Base-by-base conservation (phyloP, 2,113 vertebrate genomes). In the Nicator chloris region DNA sequence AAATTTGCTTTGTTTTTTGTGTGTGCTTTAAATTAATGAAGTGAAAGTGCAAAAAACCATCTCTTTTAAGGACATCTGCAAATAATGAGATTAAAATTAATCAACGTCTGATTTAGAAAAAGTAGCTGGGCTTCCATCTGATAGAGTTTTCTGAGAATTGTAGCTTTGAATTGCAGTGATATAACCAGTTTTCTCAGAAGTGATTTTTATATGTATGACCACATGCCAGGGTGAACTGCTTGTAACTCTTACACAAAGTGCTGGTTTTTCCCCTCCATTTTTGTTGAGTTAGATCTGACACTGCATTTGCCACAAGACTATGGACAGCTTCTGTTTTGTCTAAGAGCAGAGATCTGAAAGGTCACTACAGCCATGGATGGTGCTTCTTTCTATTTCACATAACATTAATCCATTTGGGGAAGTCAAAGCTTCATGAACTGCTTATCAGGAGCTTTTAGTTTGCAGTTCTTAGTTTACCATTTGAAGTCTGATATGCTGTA, bases 241-340 rank as follows among this genome's bases (percentile, higher is more conserved):
- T n/a, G 8, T 54, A 59, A 20, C 16, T 45, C 30, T 65, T 30
- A 31, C 24, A 51, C 18, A 13, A 28, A 60, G 10, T 66, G 27
- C 15, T 60, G 33, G 19, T 37, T 27, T 40, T 6, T 0, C 7
- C 14, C 4, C 9, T 54, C 9, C 2, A 0, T 42, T 68, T 88
- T 35, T 49, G 13, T 35, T 57, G 72, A 70, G 33, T 35, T 50
- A 15, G 69, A 30, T 69, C 68, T 73, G 68, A 81, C 8, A 9
- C 16, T 65, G 64, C 10, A 6, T 73, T 86, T 73, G n/a, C 23
- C 45, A 17, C 0, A 0, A 54, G 69, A 49, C 19, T 7, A 17
- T 17, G 51, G 39, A 13, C 60, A 63, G 10, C 54, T 66, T 78
- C 60, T 70, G 42, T 23, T 64, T 19, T 56, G n/a, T 49, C 31